phyloP scores from a whole-genome alignment of 2,797 vertebrate species.

The Lepilemur ruficaudatus region DNA sequence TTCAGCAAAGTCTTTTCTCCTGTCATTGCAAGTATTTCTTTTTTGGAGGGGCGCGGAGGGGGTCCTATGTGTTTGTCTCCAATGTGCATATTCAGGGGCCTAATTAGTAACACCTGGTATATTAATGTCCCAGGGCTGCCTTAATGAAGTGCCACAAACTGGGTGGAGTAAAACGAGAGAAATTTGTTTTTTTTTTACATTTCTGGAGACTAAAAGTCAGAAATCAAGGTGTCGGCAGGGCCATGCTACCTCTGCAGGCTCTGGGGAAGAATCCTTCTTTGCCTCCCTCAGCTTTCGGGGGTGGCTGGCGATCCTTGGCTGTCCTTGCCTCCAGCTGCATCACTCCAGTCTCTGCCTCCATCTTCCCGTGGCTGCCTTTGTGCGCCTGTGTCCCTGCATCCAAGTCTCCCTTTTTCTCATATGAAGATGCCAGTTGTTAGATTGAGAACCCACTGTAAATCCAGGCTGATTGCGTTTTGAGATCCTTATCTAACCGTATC shows the following conservation, averaged over 20 bases:
- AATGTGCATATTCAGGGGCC: neutral
- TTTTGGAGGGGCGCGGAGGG: neutral
- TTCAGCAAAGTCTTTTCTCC: neutral
- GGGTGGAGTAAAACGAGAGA: neutral
- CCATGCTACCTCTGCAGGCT: neutral
- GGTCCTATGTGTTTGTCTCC: neutral
- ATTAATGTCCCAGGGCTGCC: neutral
- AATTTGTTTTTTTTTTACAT: neutral
- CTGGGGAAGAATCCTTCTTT: neutral
- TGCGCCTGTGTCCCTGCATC: neutral
- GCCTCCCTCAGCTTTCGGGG: neutral
- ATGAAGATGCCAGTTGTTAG: neutral
- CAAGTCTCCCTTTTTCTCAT: neutral
- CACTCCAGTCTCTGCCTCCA: neutral
- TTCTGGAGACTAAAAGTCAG: neutral
- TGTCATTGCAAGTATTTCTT: neutral
- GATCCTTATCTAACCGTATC: neutral
- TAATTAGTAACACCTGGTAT: neutral
- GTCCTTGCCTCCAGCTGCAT: neutral
- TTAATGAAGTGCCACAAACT: neutral
- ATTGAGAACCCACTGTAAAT: neutral
- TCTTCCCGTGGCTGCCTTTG: neutral
- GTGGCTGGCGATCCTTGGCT: neutral
- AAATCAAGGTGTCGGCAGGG: neutral
- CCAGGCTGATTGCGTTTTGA: neutral